Conservation (phyloP, 2,888 invertebrate species). For the Tetranychus truncatus region DNA sequence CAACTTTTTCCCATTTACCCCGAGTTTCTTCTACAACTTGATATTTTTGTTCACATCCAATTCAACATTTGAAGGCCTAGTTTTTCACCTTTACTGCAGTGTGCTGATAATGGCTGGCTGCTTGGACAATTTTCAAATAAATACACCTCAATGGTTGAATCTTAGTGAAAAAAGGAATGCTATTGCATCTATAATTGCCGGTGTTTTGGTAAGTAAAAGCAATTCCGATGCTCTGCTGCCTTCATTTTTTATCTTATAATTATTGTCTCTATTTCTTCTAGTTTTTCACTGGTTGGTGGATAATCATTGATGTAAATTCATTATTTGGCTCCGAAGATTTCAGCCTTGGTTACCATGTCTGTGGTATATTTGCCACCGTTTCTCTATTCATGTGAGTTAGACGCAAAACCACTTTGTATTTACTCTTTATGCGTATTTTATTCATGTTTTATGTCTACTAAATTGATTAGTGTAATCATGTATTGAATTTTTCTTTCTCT, state of each 20-base stretch:
- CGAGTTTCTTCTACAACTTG: no score
- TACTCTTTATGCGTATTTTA: background rate
- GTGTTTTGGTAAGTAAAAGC: slow-evolving; percentile 50
- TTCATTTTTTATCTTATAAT: slow-evolving; percentile 10
- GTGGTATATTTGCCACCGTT: slow-evolving; percentile 80
- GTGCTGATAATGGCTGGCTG: background rate
- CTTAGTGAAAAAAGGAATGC: slow-evolving; percentile 68
- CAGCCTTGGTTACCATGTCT: slow-evolving; percentile 55
- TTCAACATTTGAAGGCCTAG: no score
- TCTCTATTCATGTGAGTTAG: slow-evolving; percentile 70
- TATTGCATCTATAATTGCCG: slow-evolving; percentile 62
- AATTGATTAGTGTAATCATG: no score
- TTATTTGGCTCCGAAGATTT: slow-evolving; percentile 45
- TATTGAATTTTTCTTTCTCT: no score
- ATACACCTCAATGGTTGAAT: slow-evolving; percentile 53
- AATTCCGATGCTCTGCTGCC: background rate
- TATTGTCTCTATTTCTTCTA: slow-evolving; percentile 31
- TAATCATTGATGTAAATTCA: slow-evolving; percentile 80
- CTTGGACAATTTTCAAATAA: slow-evolving; percentile 37
- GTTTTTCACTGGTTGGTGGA: slow-evolving; percentile 97
- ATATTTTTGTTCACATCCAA: no score
- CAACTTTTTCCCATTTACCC: no score
- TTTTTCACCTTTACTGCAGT: no score
- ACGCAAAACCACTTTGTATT: slow-evolving; percentile 12
- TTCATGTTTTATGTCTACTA: no score